Evolutionary conservation across 2,888 invertebrate genomes (phyloP).

Genomic region (Rhabditoides inermis): DNA sequence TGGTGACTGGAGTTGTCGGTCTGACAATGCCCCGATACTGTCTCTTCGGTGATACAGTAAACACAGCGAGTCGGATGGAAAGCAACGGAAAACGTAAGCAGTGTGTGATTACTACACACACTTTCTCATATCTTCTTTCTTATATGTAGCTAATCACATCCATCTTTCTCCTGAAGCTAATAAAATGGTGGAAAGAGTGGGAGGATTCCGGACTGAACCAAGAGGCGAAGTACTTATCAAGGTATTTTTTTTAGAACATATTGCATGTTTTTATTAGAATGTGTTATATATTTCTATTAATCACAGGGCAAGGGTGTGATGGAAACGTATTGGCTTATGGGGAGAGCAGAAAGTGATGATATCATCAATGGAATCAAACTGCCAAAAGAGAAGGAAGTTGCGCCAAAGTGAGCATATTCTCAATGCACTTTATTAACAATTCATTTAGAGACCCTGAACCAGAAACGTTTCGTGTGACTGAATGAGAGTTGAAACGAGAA

Average conservation of each 20-base stretch:
- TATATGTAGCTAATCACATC: conserved; percentile 26
- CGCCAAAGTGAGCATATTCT: too few species aligned
- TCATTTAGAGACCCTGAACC: too few species aligned
- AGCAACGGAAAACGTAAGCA: conserved; percentile 28
- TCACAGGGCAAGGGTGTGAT: conserved; percentile 38
- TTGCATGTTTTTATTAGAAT: neutral
- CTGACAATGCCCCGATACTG: conserved; percentile 40
- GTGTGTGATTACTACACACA: too few species aligned
- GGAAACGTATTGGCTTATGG: conserved; percentile 34
- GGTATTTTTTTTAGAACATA: conserved; percentile 8
- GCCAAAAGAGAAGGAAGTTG: too few species aligned
- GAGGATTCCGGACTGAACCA: conserved; percentile 21
- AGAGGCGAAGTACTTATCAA: conserved; percentile 38
- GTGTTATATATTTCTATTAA: neutral
- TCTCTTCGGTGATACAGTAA: conserved; percentile 39
- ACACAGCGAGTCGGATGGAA: conserved; percentile 40
- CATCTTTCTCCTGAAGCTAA: conserved; percentile 27
- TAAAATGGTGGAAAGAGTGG: conserved; percentile 14
- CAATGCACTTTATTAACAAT: too few species aligned
- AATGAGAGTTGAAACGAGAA: too few species aligned
- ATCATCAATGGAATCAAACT: too few species aligned
- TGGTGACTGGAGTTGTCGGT: conserved; percentile 38
- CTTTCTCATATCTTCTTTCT: too few species aligned
- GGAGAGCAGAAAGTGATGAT: conserved; percentile 1
- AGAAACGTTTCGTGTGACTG: too few species aligned